phyloP scores from a whole-genome alignment of 2,113 vertebrate species.

The Natator depressus region DNA sequence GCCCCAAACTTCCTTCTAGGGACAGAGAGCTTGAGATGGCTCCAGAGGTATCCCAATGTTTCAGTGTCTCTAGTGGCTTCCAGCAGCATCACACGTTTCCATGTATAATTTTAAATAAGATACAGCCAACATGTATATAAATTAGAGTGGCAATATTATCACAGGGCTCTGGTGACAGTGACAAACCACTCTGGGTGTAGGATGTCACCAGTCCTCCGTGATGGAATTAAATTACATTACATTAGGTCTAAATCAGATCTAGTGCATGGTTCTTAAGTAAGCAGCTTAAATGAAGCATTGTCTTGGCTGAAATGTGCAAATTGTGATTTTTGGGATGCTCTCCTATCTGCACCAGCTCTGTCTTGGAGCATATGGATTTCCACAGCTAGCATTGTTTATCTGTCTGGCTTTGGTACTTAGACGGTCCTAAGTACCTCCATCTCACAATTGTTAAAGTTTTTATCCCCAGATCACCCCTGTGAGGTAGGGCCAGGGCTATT shows the following conservation, averaged over 20 bases:
- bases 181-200: not conserved
- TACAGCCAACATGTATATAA: slow-evolving; percentile 22
- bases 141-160: slow-evolving; percentile 41
- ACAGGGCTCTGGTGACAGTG: slow-evolving; percentile 14
- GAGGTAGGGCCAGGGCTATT: not conserved
- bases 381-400: not conserved
- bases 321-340: not conserved
- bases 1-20: slow-evolving; percentile 64
- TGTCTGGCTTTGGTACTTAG: not conserved
- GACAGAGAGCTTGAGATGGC: slow-evolving; percentile 51
- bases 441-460: not conserved
- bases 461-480: not conserved
- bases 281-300: not conserved
- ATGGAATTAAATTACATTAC: slow-evolving; percentile 40
- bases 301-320: not conserved
- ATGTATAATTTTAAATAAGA: slow-evolving; percentile 58
- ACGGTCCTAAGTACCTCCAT: not conserved
- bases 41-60: slow-evolving; percentile 65
- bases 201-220: slow-evolving; percentile 11
- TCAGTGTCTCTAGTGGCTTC: slow-evolving; percentile 59
- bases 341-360: not conserved
- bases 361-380: not conserved
- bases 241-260: not conserved
- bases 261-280: not conserved
- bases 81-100: slow-evolving; percentile 53